Evolutionary conservation across 2,113 vertebrate genomes (phyloP).

Genomic region (Procavia capensis): DNA sequence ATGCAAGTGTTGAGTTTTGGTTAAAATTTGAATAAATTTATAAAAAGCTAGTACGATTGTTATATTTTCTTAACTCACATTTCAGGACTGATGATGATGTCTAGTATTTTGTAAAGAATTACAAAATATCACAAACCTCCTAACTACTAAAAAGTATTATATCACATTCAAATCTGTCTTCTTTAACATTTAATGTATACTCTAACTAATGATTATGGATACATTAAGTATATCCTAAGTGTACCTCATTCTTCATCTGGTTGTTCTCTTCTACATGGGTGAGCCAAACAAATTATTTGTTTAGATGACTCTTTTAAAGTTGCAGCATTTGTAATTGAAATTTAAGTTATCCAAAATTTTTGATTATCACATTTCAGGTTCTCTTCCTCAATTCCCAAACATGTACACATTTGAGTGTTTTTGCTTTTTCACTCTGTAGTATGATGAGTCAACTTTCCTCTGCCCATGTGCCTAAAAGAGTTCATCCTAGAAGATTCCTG

Average conservation of each 20-base stretch:
- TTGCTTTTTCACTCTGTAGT: not conserved
- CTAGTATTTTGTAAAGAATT: not conserved
- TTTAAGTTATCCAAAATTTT: not conserved
- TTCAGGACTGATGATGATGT: not conserved
- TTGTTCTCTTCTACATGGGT: not conserved
- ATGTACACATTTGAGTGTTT: not conserved
- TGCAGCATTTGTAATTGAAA: not conserved
- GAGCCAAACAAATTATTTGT: not conserved
- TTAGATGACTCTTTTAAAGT: not conserved
- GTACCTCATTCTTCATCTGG: not conserved
- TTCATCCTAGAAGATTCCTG: not conserved
- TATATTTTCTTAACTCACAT: not conserved
- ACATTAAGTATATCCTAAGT: not conserved
- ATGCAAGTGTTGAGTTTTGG: not conserved
- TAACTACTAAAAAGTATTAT: not conserved
- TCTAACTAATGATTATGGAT: not conserved
- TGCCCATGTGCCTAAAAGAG: not conserved
- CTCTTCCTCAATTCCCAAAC: not conserved
- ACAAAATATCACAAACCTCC: not conserved
- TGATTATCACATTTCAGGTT: not conserved
- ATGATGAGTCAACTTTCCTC: fast-evolving
- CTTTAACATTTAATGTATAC: not conserved
- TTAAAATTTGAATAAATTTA: slow-evolving; percentile 15
- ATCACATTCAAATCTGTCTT: not conserved
- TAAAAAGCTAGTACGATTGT: not conserved